Evolutionary conservation across 2,888 invertebrate genomes (phyloP).

Genomic region (Euplagia quadripunctaria): DNA sequence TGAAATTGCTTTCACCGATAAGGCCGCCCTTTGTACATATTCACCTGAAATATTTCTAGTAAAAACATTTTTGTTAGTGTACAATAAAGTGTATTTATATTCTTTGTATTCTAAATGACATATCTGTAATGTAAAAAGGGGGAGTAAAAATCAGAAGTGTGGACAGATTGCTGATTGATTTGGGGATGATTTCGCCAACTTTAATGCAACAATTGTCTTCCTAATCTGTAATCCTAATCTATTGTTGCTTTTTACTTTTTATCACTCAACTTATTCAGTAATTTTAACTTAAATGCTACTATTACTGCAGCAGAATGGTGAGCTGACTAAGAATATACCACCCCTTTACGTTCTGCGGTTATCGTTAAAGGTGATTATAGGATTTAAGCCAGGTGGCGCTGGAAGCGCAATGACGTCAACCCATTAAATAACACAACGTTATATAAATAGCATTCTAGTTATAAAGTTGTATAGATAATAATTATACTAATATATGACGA

Average conservation of each 20-base stretch:
- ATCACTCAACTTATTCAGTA: not conserved
- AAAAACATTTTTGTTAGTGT: no score
- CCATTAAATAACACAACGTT: conserved; percentile 10
- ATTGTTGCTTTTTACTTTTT: not conserved
- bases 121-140: no score
- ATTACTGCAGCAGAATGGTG: not conserved
- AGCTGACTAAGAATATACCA: conserved; percentile 17
- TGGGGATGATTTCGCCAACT: no score
- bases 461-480: not conserved
- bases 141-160: no score
- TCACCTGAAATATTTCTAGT: no score
- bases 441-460: conserved; percentile 4
- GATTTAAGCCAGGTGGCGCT: conserved; percentile 24
- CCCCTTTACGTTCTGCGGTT: conserved; percentile 33
- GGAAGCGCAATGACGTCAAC: conserved; percentile 14
- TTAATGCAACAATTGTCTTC: no score
- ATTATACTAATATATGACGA: not conserved
- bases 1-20: no score
- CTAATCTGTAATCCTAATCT: not conserved
- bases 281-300: not conserved
- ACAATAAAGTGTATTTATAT: no score
- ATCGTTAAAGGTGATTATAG: conserved; percentile 42
- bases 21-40: no score
- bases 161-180: no score
- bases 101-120: no score